These are phyloP conservation scores for Magallana ariakensis DNA, from an alignment of 1,140 invertebrate genomes.

Conservation along the genomic window DNA sequence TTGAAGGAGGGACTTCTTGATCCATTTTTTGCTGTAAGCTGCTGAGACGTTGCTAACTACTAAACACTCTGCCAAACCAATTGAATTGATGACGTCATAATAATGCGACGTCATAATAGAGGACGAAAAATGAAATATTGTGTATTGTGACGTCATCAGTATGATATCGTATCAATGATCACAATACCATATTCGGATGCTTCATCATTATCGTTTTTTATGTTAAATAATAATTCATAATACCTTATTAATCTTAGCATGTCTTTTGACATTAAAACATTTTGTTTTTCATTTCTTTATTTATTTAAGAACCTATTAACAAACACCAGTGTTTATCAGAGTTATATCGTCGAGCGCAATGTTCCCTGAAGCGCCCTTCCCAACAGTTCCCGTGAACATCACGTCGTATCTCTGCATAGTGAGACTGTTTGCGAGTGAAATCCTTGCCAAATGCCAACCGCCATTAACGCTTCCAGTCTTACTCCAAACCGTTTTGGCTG, in stretches of 20 bases:
- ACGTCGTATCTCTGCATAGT: neutral
- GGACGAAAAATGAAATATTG: no score
- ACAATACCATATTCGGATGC: no score
- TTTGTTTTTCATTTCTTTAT: no score
- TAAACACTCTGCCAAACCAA: no score
- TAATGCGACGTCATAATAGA: no score
- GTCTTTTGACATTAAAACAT: no score
- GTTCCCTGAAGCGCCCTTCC: neutral
- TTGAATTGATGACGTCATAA: no score
- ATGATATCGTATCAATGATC: no score
- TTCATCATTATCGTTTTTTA: no score
- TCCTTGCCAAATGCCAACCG: neutral
- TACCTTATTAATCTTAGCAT: no score
- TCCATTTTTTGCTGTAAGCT: conserved; percentile 2
- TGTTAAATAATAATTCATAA: no score
- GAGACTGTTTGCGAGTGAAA: neutral
- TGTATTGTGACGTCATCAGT: no score
- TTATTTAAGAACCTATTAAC: neutral
- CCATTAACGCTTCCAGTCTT: neutral
- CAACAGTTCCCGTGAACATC: neutral
- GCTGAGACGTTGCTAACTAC: neutral
- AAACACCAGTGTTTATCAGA: neutral
- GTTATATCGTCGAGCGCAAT: conserved; percentile 4
- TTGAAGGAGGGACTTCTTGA: neutral
- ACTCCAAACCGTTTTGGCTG: neutral